Evolutionary conservation across 2,888 invertebrate genomes (phyloP), one percentile per base, ranked within the genome.

Genomic region (Alloplasta piceator): DNA sequence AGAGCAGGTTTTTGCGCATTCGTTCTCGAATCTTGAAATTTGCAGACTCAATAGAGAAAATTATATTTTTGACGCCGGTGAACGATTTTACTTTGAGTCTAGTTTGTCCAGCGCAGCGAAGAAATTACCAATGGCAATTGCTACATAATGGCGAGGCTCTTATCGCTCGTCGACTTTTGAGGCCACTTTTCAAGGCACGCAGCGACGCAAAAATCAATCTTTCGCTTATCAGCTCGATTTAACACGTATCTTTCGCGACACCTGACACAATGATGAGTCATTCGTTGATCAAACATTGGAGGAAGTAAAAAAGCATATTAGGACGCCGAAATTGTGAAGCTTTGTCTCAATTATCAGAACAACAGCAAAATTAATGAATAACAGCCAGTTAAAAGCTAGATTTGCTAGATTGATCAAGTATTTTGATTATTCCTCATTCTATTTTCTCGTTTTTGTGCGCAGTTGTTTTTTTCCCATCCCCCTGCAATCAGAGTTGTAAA

Each of bases 121-220:
- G 36, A 46, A 70, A 64, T 75, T 66, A 55, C 9, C 10, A 36
- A 66, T 46, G 75, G 66, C 66, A 75, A 80, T 80, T 66, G 60
- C 10, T 3, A 36, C 10, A 39, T 63, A 71, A 71, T 56, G 48
- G 48, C 46, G 26, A 26, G 52, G 14, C 66, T 52, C 38, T 7
- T 52, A 16, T 73, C 68, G 58, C 50, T 43, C 38, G 58, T 26
- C 7, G 16, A 50, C 58, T 68, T 70, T 74, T 74, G 63, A 70
- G 56, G 73, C 56, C 56, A 1, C 26, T 74, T 64, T 43, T 64
- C 5, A 43, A 36, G 16, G 36, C 41, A 12, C 55, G 56, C 39
- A 6, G n/a, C 14, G 39, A 58, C 16, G 41, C 68, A 26, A 56
- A 46, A 5, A 56, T 26, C 12, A 41, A 26, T 26, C 12, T n/a